Base-by-base conservation (phyloP, 2,888 invertebrate species). In the Biston betularia region DNA sequence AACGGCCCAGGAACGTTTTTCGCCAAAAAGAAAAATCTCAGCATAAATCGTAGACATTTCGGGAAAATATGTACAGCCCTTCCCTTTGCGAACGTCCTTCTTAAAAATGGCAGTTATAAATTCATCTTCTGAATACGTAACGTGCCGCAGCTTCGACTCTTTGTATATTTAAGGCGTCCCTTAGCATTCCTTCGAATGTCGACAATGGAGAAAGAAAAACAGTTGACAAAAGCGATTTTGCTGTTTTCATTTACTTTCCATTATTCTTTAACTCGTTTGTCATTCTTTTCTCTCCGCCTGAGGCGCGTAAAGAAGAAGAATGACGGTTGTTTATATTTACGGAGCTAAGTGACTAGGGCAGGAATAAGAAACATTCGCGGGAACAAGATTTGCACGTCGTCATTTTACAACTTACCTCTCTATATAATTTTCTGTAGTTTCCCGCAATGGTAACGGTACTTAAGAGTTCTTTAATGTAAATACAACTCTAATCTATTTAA, bases 201-300 rank as follows among this genome's bases (percentile, higher is more conserved):
- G 79, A 84, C 85, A 84, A 84, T 84, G 83, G 81, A 79, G 79
- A 81, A 84, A 85, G 82, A 84, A 85, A 82, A 88, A 81, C 88
- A 86, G 86, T 86, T 87, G 88, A 89, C 88, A 89, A 90, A 90
- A 87, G 88, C 86, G 89, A 90, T 89, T 90, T 89, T 86, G 82
- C 89, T 87, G 89, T 90, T 89, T 90, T 91, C 89, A 90, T 91
- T 90, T 90, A 90, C 90, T 90, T 89, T 89, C 89, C 89, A 91
- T 90, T 91, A 90, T 89, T 90, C 88, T 87, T 89, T 88, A 89
- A 88, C 90, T 89, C 90, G 88, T 90, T 91, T 90, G 89, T 90
- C 90, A 90, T 90, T 90, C 89, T 89, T 89, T 89, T 89, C 86
- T 87, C 86, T 84, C 83, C 82, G 82, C 76, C 74, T 82, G 86